Evolutionary conservation across 2,888 invertebrate genomes (phyloP).

Genomic region (Rotaria sp.): DNA sequence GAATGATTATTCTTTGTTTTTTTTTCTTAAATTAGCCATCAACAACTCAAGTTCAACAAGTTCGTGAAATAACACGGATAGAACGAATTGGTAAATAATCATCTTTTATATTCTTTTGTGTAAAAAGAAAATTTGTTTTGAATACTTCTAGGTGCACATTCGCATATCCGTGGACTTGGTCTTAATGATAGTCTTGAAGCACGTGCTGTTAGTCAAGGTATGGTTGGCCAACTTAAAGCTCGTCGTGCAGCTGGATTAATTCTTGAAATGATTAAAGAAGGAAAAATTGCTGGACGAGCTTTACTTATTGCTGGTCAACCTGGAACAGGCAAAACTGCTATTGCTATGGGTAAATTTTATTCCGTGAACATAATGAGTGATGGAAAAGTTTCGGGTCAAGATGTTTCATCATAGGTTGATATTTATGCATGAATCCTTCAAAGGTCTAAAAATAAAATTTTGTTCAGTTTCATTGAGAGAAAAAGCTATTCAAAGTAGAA

Average conservation of each 20-base stretch:
- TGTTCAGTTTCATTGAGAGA: too few relatives aligned
- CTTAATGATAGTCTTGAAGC: conserved; percentile 88
- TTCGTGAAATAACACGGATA: conserved; percentile 38
- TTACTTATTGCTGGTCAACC: conserved; percentile 90
- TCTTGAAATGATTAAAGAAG: conserved; percentile 93
- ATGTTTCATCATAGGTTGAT: too few relatives aligned
- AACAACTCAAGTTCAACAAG: conserved; percentile 36
- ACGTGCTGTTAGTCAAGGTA: conserved; percentile 80
- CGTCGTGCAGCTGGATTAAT: conserved; percentile 88
- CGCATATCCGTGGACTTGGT: conserved; percentile 91
- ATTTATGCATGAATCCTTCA: too few relatives aligned
- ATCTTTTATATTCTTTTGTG: neutral
- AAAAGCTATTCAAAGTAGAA: too few relatives aligned
- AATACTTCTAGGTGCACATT: conserved; percentile 68
- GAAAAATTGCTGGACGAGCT: conserved; percentile 90
- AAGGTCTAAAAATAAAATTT: too few relatives aligned
- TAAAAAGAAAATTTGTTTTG: neutral
- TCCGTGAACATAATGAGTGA: too few relatives aligned
- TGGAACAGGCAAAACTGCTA: conserved; percentile 90
- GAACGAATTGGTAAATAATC: conserved; percentile 32
- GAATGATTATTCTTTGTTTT: neutral
- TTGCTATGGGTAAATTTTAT: conserved; percentile 72
- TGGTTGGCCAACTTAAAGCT: conserved; percentile 83
- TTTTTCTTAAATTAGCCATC: conserved; percentile 30
- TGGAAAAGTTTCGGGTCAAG: too few relatives aligned